Evolutionary conservation across 2,888 invertebrate genomes (phyloP).

Genomic region (Noctua janthina): DNA sequence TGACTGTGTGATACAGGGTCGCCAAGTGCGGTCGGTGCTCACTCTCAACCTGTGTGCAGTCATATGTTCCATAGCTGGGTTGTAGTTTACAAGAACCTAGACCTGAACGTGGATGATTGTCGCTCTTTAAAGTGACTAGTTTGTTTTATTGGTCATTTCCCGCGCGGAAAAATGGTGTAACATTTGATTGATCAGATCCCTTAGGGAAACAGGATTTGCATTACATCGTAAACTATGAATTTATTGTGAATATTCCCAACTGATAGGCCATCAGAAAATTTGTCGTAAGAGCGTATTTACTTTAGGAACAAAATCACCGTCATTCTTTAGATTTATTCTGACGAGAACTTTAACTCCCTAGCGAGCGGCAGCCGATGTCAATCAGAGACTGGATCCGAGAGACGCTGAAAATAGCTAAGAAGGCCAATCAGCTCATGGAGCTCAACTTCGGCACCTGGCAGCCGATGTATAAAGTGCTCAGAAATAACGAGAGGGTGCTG

Average conservation of each 20-base stretch:
- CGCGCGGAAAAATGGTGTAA: constrained; percentile 1
- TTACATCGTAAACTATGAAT: neutral
- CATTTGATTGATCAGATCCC: constrained; percentile 13
- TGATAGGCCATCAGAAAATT: neutral
- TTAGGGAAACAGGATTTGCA: neutral
- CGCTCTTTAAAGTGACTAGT: neutral
- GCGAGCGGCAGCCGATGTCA: constrained; percentile 49
- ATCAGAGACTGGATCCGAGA: constrained; percentile 87
- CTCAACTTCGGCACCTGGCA: constrained; percentile 90
- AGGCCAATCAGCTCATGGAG: constrained; percentile 87
- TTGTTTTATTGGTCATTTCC: constrained; percentile 46
- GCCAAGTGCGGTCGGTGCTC: neutral
- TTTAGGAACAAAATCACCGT: neutral
- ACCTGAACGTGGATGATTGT: neutral
- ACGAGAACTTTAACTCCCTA: constrained; percentile 3
- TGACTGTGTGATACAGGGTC: neutral
- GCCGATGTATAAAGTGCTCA: constrained; percentile 81
- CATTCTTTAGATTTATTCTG: neutral
- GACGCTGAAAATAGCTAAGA: constrained; percentile 86
- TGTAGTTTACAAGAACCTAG: neutral
- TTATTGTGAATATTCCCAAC: neutral
- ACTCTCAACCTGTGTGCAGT: neutral
- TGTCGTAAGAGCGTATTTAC: neutral
- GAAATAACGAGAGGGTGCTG: constrained; percentile 81
- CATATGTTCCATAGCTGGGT: neutral